These are phyloP conservation scores for Buceros bicornis DNA, from an alignment of 2,797 vertebrate genomes.

Conservation along the genomic window DNA sequence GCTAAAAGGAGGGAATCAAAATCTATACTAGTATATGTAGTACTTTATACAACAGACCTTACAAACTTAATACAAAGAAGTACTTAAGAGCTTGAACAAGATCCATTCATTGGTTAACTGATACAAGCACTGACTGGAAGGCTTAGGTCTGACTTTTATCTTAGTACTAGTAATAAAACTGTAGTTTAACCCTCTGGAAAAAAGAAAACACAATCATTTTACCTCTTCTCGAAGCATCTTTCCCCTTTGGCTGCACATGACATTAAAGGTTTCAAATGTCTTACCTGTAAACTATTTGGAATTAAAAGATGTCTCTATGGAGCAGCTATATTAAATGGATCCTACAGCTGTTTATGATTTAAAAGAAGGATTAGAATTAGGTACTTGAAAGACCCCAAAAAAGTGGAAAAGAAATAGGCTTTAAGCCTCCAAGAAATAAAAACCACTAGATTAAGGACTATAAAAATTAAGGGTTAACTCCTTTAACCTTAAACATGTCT, in stretches of 20 bases:
- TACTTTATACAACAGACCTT: background rate
- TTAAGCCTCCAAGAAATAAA: background rate
- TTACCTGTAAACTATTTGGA: constrained; percentile 14
- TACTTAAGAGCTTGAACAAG: background rate
- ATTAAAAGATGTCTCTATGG: constrained; percentile 1
- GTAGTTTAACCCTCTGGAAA: background rate
- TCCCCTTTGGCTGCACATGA: constrained; percentile 17
- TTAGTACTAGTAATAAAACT: background rate
- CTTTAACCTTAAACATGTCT: background rate
- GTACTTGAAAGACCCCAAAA: background rate
- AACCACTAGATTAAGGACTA: background rate
- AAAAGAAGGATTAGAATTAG: background rate
- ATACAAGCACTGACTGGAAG: background rate
- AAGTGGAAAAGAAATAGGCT: background rate
- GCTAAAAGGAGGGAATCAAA: background rate
- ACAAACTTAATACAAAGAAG: background rate
- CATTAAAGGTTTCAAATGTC: constrained; percentile 55
- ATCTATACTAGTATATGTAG: background rate
- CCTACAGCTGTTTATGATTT: background rate
- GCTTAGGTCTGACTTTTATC: background rate
- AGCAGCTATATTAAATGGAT: constrained; percentile 7
- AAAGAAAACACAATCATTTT: background rate
- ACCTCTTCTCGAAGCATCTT: background rate
- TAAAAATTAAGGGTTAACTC: background rate
- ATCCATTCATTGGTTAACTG: background rate